Conservation (phyloP, 1,140 invertebrate species). For the Ceratosolen solmsi region DNA sequence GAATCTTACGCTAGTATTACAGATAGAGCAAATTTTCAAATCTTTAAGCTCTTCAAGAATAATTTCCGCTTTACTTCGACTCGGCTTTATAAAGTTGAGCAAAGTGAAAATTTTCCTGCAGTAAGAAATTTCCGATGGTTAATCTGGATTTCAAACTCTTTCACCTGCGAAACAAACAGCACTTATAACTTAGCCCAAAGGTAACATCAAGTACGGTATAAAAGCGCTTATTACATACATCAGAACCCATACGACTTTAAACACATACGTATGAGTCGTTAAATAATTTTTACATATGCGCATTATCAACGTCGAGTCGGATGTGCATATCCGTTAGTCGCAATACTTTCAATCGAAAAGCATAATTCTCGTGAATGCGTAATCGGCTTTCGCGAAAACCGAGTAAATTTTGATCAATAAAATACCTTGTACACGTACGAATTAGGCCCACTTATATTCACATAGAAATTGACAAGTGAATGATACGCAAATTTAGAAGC, state of each 20-base stretch:
- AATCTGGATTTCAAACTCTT: neutral
- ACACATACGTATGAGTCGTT: neutral
- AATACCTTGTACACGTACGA: too few species aligned
- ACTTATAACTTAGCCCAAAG: neutral
- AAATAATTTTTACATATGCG: conserved; percentile 24
- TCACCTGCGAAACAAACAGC: neutral
- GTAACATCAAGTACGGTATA: neutral
- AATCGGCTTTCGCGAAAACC: conserved; percentile 37
- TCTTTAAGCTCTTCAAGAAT: neutral
- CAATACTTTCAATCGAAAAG: conserved; percentile 24
- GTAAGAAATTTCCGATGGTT: neutral
- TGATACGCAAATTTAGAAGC: too few species aligned
- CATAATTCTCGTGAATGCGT: conserved; percentile 32
- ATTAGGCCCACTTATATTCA: neutral
- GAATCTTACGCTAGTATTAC: neutral
- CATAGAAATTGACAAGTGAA: neutral
- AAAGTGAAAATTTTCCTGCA: conserved; percentile 10
- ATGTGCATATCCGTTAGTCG: neutral
- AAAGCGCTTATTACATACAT: conserved; percentile 3
- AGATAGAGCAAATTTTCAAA: too few species aligned
- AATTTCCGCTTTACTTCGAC: neutral
- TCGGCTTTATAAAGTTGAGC: neutral
- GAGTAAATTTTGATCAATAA: neutral
- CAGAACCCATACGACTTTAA: neutral
- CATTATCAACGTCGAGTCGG: conserved; percentile 29